Evolutionary conservation across 1,140 invertebrate species (phyloP).

Genomic region (Myzus persicae): DNA sequence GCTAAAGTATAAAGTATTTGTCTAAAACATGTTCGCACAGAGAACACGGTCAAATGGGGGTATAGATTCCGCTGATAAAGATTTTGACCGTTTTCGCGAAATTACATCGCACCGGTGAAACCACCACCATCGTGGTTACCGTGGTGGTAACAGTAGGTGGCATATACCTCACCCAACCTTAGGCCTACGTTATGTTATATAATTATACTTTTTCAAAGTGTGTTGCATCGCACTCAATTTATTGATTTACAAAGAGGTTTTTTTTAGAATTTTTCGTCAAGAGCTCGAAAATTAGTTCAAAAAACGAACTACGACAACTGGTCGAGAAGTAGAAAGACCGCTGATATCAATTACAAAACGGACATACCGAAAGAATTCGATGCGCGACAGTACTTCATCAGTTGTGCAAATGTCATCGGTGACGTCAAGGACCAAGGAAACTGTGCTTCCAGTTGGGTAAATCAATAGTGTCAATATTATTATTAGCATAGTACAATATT

Average conservation of each 20-base stretch:
- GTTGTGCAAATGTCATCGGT: constrained; percentile 52
- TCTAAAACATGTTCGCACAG: constrained; percentile 8
- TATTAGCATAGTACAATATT: not conserved
- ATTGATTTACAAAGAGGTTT: not conserved
- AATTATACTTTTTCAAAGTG: not conserved
- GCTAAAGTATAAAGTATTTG: not conserved
- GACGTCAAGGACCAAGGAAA: constrained; percentile 59
- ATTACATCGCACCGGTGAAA: not conserved
- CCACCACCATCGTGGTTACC: not conserved
- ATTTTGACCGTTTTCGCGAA: not conserved
- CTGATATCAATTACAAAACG: not conserved
- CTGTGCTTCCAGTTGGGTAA: constrained; percentile 59
- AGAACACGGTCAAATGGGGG: not conserved
- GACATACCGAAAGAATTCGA: constrained; percentile 57
- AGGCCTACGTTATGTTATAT: not conserved
- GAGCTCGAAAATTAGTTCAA: not conserved
- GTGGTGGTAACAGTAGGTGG: not conserved
- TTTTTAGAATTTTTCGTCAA: not conserved
- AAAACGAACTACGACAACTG: not conserved
- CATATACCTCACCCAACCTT: not conserved
- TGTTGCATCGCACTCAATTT: not conserved
- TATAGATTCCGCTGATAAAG: not conserved
- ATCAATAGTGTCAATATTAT: not conserved
- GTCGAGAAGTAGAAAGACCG: not conserved
- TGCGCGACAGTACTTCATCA: constrained; percentile 48